Conservation (phyloP, 2,797 vertebrate species). For the Xenops minutus region DNA sequence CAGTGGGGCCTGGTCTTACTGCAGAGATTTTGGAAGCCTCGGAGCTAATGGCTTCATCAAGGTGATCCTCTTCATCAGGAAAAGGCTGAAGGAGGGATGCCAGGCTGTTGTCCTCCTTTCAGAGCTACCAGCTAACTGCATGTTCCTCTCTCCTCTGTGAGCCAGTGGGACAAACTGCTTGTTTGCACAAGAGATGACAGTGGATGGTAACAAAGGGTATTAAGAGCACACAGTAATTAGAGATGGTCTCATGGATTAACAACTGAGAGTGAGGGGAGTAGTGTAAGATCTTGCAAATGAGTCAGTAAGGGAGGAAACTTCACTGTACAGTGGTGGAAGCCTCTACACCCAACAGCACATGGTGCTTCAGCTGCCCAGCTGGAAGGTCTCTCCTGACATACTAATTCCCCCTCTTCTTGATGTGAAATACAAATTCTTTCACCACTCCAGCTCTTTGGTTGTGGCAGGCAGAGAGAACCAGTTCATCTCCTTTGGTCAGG, state of each 20-base stretch:
- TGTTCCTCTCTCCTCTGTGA: background rate
- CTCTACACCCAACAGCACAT: background rate
- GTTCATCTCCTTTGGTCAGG: background rate
- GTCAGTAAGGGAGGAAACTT: background rate
- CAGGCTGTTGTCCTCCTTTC: background rate
- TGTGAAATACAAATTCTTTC: background rate
- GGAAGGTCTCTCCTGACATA: background rate
- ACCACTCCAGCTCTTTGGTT: background rate
- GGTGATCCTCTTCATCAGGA: background rate
- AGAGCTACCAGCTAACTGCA: background rate
- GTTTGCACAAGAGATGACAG: background rate
- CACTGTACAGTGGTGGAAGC: background rate
- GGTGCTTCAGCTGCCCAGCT: background rate
- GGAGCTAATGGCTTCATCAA: background rate
- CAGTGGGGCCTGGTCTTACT: background rate
- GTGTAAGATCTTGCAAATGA: background rate
- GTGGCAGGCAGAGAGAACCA: background rate
- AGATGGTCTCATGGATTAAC: background rate
- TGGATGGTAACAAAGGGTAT: background rate
- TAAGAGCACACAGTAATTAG: background rate
- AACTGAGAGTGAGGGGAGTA: background rate
- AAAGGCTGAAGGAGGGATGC: background rate
- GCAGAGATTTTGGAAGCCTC: background rate
- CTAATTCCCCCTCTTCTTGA: background rate
- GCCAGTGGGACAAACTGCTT: background rate